Base-by-base conservation (phyloP, 2,797 vertebrate genomes). In the Chromobotia macracanthus region DNA sequence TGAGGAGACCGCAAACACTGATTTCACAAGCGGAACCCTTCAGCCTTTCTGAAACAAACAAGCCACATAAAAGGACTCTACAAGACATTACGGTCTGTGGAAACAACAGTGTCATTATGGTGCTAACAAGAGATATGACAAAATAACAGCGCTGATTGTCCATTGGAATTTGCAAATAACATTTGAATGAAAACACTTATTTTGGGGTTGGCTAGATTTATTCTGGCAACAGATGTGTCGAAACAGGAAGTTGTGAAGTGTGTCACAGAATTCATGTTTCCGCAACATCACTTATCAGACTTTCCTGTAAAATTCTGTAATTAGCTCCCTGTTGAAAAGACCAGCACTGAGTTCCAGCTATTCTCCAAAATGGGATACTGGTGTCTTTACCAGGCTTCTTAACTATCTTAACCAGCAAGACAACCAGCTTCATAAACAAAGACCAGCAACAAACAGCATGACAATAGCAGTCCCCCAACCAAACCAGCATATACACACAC, bases 21-120 rank as follows among this genome's bases (percentile, higher is more conserved):
- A 28, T 23, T 35, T 19, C 68, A 64, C n/a, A 58, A 60, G 63
- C 1, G 12, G 25, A 78, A 82, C 53, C 70, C 71, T 68, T 44
- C 48, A 78, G 64, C 10, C 35, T 53, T 28, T 69, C n/a, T 82
- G 65, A 79, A 74, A 79, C 18, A 67, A 74, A 77, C 21, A 67
- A 63, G 55, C 50, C 13, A 68, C 55, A 79, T 82, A 66, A 74
- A 60, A 79, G 66, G 12, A 46, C 61, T 64, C 61, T 56, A 68
- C 69, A 69, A 31, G 50, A 58, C 74, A 82, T 64, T 67, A n/a
- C 13, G 9, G 35, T 67, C 65, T 0, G 9, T 53, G 56, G 48
- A 15, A 31, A n/a, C n/a, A n/a, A n/a, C n/a, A n/a, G 38, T 58
- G 50, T 46, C 23, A 68, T 53, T 31, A 31, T 46, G 64, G 75